Percentiles rank a stretch among this genome's conserved stretches.
phyloP scores from a whole-genome alignment of 2,888 invertebrate species.

The Itoplectis maculator region DNA sequence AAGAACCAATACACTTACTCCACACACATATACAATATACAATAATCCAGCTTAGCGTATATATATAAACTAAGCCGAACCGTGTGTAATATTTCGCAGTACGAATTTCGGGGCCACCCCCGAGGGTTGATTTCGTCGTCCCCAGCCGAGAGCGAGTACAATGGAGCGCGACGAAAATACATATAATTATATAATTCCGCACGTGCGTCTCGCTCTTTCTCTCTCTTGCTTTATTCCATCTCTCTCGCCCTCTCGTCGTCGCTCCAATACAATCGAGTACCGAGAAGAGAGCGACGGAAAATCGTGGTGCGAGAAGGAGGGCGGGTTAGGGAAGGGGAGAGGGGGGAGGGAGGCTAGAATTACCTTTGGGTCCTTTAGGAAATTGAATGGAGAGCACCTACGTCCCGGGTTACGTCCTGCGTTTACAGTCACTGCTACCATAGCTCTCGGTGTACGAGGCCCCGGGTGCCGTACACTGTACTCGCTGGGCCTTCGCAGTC shows the following conservation, averaged over 20 bases:
- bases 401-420: conserved; percentile 56
- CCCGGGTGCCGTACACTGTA: conserved; percentile 56
- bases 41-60: background rate
- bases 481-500: conserved; percentile 42
- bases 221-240: background rate
- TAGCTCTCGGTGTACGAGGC: conserved; percentile 34
- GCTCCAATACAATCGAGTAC: conserved; percentile 30
- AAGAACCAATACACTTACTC: conserved; percentile 4
- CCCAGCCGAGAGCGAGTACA: conserved; percentile 40
- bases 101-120: conserved; percentile 63
- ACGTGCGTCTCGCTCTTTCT: conserved; percentile 41
- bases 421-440: conserved; percentile 55
- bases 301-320: conserved; percentile 21
- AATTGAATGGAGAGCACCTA: conserved; percentile 77
- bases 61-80: conserved; percentile 61
- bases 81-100: conserved; percentile 81
- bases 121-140: conserved; percentile 56
- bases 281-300: conserved; percentile 40
- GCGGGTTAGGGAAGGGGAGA: conserved; percentile 47
- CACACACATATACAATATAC: conserved; percentile 1
- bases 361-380: conserved; percentile 77
- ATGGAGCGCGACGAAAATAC: conserved; percentile 44
- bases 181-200: conserved; percentile 34
- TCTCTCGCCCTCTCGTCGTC: conserved; percentile 16
- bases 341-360: conserved; percentile 74